phyloP scores from a whole-genome alignment of 2,797 vertebrate genomes.

The Gallirallus australis region DNA sequence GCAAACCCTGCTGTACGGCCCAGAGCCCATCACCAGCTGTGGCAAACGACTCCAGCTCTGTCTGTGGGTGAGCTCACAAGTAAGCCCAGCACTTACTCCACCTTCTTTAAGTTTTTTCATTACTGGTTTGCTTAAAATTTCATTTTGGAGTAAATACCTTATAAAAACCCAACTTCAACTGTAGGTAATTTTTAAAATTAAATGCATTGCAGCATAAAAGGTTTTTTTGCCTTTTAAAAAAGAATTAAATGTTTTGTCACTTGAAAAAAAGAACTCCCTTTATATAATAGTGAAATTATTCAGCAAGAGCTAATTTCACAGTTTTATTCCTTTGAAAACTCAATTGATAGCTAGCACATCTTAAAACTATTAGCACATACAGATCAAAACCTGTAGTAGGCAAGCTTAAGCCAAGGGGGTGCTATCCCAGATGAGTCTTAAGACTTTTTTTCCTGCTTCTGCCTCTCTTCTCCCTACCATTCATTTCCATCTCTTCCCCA shows the following conservation, averaged over 20 bases:
- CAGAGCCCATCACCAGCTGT: background rate
- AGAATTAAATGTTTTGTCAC: background rate
- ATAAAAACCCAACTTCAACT: background rate
- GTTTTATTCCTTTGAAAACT: background rate
- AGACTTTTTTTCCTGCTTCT: background rate
- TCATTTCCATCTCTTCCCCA: background rate
- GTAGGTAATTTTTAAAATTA: background rate
- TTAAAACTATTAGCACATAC: background rate
- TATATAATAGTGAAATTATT: background rate
- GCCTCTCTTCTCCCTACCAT: background rate
- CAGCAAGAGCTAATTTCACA: background rate
- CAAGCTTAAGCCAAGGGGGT: background rate
- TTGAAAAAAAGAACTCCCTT: background rate
- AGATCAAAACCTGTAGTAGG: background rate
- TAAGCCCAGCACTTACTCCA: background rate
- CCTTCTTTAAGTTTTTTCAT: background rate
- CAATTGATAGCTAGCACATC: background rate
- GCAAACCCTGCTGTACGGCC: background rate
- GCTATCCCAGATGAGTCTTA: background rate
- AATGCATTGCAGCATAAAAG: background rate
- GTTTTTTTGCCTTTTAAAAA: background rate
- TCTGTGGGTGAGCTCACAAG: rapidly evolving
- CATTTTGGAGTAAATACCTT: background rate
- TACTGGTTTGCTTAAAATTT: background rate
- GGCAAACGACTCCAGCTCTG: background rate